Conservation (phyloP, 2,888 invertebrate genomes). For the Dioctria linearis region DNA sequence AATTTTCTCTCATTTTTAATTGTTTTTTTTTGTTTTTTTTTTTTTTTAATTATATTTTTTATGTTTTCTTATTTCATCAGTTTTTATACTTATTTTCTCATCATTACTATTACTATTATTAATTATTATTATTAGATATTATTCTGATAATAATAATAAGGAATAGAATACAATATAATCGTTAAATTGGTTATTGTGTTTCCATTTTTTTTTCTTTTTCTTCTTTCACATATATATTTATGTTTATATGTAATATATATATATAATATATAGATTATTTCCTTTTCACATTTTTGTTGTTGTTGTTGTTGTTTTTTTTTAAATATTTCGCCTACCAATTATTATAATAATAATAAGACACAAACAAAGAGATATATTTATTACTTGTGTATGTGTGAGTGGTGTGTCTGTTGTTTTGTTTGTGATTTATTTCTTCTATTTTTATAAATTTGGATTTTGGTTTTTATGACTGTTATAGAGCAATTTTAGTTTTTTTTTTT, state of each 20-base stretch:
- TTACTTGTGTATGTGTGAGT: not conserved
- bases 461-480: not conserved
- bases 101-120: no score
- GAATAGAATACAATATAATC: constrained; percentile 30
- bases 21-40: constrained; percentile 21
- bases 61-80: not conserved
- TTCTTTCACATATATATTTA: constrained; percentile 31
- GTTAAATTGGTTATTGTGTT: constrained; percentile 48
- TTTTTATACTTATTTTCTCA: no score
- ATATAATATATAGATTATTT: constrained; percentile 32
- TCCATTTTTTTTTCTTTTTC: constrained; percentile 4
- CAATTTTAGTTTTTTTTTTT: constrained; percentile 3
- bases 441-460: constrained; percentile 41
- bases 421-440: constrained; percentile 36
- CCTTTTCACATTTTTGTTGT: constrained; percentile 22
- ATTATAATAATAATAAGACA: constrained; percentile 42
- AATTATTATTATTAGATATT: not conserved
- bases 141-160: constrained; percentile 27
- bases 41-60: constrained; percentile 33
- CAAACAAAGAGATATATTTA: constrained; percentile 53
- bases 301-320: constrained; percentile 2
- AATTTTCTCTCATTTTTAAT: constrained; percentile 32
- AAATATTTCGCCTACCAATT: constrained; percentile 26
- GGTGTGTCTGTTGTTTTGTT: constrained; percentile 1
- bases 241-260: not conserved